Conservation (phyloP, 2,888 invertebrate genomes). For the Diplazon laetatorius region DNA sequence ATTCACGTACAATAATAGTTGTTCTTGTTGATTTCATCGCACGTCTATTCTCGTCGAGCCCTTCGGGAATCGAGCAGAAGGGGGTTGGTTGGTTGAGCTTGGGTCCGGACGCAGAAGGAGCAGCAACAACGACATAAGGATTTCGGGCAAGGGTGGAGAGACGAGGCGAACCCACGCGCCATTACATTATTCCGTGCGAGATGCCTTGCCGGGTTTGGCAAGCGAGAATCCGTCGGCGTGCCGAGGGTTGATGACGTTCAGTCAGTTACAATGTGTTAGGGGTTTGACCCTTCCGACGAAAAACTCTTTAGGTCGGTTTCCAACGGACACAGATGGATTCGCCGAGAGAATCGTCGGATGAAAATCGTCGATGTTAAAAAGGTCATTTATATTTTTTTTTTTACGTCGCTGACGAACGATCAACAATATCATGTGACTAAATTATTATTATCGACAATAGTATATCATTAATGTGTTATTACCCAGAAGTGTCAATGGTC, state of each 20-base stretch:
- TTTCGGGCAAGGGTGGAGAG: conserved; percentile 70
- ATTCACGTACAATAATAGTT: conserved; percentile 75
- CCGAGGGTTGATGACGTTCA: conserved; percentile 7
- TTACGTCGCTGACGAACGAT: too few species aligned
- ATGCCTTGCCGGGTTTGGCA: conserved; percentile 32
- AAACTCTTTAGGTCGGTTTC: conserved; percentile 1
- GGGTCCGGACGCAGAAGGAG: conserved; percentile 64
- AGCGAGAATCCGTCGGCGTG: conserved; percentile 33
- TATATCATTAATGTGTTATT: too few species aligned
- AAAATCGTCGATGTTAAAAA: too few species aligned
- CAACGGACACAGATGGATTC: conserved; percentile 2
- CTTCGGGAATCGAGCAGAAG: conserved; percentile 76
- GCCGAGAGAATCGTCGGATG: not conserved
- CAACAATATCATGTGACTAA: too few species aligned
- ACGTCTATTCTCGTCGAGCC: conserved; percentile 73
- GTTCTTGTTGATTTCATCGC: conserved; percentile 82
- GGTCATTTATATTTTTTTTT: too few species aligned
- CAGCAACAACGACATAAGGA: conserved; percentile 76
- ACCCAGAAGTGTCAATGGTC: too few species aligned
- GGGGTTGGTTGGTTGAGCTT: too few species aligned
- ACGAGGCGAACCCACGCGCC: conserved; percentile 15
- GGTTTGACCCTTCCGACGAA: not conserved
- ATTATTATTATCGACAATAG: too few species aligned
- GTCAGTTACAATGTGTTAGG: conserved; percentile 5
- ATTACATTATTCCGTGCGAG: conserved; percentile 35